Percentiles rank a stretch among this genome's conserved stretches.
These are phyloP conservation scores for Nematostella vectensis DNA, from an alignment of 92 coral and sea anemone species.

Conservation along the genomic window DNA sequence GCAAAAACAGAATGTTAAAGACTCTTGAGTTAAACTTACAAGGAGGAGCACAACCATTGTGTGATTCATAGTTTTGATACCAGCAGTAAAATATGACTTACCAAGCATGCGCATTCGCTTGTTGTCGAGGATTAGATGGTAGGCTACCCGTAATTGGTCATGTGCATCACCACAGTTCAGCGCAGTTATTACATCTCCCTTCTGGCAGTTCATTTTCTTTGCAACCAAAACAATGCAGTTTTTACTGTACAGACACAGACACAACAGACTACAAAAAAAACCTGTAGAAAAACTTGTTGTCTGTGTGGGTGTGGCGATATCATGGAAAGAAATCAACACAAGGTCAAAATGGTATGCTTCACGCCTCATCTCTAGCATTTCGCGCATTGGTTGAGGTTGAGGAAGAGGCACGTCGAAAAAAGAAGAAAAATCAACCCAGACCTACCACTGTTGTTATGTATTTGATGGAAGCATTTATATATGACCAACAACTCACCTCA, in stretches of 20 bases:
- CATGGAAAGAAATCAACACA: background rate
- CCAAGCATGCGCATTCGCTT: slow-evolving; percentile 78
- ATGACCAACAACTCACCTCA: slow-evolving; percentile 76
- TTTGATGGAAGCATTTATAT: no score
- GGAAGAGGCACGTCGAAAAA: no score
- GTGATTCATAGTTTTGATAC: no score
- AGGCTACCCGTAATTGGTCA: slow-evolving; percentile 88
- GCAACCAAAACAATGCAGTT: no score
- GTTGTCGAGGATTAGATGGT: slow-evolving; percentile 90
- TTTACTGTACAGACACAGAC: background rate
- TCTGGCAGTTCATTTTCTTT: slow-evolving; percentile 79
- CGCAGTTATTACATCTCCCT: slow-evolving; percentile 70
- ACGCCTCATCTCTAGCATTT: background rate
- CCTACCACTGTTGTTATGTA: no score
- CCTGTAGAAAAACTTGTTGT: background rate
- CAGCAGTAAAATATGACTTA: no score
- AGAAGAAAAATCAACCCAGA: no score
- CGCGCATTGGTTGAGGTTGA: no score
- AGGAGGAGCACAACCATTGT: no score
- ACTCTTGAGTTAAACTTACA: no score
- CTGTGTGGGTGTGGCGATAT: background rate
- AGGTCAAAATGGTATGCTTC: background rate
- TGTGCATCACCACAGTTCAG: slow-evolving; percentile 72
- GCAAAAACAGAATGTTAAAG: no score
- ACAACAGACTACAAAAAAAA: background rate